A percentile compares a stretch with the other conserved stretches of the same genome.
These are phyloP conservation scores for Triplophysa tibetana DNA, from an alignment of 2,113 vertebrate genomes.

Conservation along the genomic window DNA sequence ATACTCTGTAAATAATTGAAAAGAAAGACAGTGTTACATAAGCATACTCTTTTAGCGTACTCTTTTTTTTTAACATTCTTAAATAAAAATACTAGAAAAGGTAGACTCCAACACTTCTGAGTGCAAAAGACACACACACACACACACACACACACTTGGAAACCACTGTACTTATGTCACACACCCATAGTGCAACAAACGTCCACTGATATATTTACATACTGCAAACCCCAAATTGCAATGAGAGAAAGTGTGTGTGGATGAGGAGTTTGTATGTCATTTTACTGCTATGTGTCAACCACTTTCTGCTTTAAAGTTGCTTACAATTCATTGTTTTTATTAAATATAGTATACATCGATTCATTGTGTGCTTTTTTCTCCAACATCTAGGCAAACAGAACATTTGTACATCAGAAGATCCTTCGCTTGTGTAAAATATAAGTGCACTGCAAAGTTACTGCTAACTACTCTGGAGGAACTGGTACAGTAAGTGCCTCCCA, in stretches of 20 bases:
- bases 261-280: not conserved
- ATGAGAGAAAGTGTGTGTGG: slow-evolving; percentile 6
- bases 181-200: slow-evolving; percentile 81
- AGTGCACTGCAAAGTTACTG: slow-evolving; percentile 37
- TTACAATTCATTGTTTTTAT: not conserved
- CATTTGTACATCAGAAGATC: not conserved
- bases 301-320: not conserved
- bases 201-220: slow-evolving; percentile 69
- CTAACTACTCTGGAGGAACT: slow-evolving; percentile 16
- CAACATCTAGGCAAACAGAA: slow-evolving; percentile 7
- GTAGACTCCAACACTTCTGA: slow-evolving; percentile 79
- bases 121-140: slow-evolving; percentile 76
- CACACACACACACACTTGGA: slow-evolving; percentile 72
- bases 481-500: not conserved
- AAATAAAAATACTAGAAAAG: slow-evolving; percentile 50
- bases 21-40: slow-evolving; percentile 57
- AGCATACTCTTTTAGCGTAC: slow-evolving; percentile 44
- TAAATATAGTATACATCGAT: not conserved
- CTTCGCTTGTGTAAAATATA: slow-evolving; percentile 25
- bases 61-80: slow-evolving; percentile 42
- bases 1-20: slow-evolving; percentile 48
- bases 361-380: not conserved
- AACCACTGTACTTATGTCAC: slow-evolving; percentile 81
- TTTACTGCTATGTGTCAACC: not conserved
- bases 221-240: slow-evolving; percentile 31